Percentiles rank a stretch among this genome's conserved stretches.
phyloP scores from a whole-genome alignment of 2,113 vertebrate genomes.

The Sinocyclocheilus grahami region DNA sequence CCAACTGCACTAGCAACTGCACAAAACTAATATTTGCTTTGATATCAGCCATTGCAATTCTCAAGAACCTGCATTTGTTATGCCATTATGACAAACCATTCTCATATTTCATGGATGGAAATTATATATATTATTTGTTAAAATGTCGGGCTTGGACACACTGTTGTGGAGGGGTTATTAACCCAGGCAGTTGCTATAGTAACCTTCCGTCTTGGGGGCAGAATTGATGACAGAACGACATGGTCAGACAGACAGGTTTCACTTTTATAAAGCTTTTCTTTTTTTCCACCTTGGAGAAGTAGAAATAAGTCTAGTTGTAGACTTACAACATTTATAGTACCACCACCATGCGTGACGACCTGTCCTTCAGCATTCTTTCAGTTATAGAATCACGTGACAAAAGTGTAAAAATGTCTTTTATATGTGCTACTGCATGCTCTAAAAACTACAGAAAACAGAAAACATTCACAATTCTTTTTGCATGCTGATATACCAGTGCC shows the following conservation, averaged over 20 bases:
- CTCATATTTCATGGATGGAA: constrained; percentile 21
- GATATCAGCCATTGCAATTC: constrained; percentile 1
- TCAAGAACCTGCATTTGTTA: constrained; percentile 38
- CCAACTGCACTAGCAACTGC: background rate
- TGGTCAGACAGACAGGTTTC: constrained; percentile 37
- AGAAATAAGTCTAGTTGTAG: background rate
- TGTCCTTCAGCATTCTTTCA: constrained; percentile 5
- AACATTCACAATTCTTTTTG: background rate
- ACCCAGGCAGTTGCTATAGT: constrained; percentile 53
- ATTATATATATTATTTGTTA: constrained; percentile 37
- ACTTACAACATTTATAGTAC: background rate
- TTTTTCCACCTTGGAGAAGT: background rate
- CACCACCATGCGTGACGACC: background rate
- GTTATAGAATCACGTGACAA: constrained; percentile 5
- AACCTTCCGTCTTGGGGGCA: constrained; percentile 37
- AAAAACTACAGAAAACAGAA: background rate
- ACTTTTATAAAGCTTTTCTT: constrained; percentile 24
- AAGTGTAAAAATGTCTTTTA: background rate
- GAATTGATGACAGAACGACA: constrained; percentile 22
- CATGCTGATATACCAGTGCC: background rate
- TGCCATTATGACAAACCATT: constrained; percentile 26
- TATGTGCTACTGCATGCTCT: background rate
- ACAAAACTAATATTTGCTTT: constrained; percentile 24
- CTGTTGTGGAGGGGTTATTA: constrained; percentile 48
- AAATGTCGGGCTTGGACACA: constrained; percentile 32